Base-by-base conservation (phyloP, 2,113 vertebrate species). In the Anguilla rostrata region DNA sequence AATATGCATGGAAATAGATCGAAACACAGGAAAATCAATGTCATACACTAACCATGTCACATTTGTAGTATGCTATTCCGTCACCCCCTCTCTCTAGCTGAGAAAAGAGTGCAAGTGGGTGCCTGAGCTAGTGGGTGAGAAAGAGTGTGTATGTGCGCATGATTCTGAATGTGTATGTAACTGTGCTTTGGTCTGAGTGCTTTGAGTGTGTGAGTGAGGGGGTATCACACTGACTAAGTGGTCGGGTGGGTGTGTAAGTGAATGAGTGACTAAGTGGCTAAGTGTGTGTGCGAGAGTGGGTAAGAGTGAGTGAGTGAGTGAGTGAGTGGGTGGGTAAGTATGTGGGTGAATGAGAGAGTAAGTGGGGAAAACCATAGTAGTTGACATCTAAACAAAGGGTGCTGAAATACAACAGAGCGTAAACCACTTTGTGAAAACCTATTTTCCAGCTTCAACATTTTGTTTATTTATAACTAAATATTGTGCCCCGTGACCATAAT, bases 231-330 rank as follows among this genome's bases (percentile, higher is more conserved):
- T 34, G 75, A 78, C 14, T 11, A 78, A 78, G 75, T 39, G n/a
- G n/a, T 9, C 39, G 34, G 12, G 16, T 39, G n/a, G 39, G 75
- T 26, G 11, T 26, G 60, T 26, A 20, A 9, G 60, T 9, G 60
- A 22, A 66, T 66, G 60, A 26, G 60, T 66, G 20, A 63, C 3
- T 26, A 20, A 66, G 60, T 66, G 91, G 87, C 90, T 90, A 88
- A 79, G 91, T 88, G 88, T 88, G 90, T 92, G 91, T 89, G 71
- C 88, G 80, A 88, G 86, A 66, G 43, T 84, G 82, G 0, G 60
- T 88, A 83, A 88, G 83, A 87, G 84, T 83, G 81, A 85, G 39
- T 79, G 43, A 78, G 84, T 79, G 43, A 78, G 84, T 56, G 84
- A 56, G 84, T 56, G n/a, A 56, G 75, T 80, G n/a, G 16, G 75